Evolutionary conservation across 2,113 vertebrate genomes (phyloP), one percentile per base, ranked within the genome.

Genomic region (Chiloscyllium plagiosum): DNA sequence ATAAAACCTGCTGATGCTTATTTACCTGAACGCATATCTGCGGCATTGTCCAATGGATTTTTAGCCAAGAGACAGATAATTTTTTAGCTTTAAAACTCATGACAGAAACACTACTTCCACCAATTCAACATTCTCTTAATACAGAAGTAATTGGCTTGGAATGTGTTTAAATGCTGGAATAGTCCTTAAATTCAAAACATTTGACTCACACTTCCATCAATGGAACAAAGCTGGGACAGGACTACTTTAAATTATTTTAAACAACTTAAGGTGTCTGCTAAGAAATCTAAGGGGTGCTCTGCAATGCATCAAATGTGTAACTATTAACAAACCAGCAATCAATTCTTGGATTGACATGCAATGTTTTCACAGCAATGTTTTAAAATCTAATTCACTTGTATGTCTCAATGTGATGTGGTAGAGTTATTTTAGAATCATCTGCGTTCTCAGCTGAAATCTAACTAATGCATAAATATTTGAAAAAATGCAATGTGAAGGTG

Each of bases 391-490:
- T 56, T 50, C 42, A 20, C 80, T 1, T 47, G 15, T 42, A 47
- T 50, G 15, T 86, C 83, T 42, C 7, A 20, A 86, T 47, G 42
- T 89, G 50, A 4, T 56, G 10, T 56, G 86, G 24, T 22, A 56
- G 24, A 89, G 56, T 29, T 19, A 7, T 93, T 93, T 37, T 65
- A 13, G 33, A 6, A 93, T 61, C 61, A 93, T 37, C 61, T 68
- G 65, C 22, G 29, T 20, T 68, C 20, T 68, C 90, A 42, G 4
- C 19, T 93, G 61, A 65, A 68, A 69, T 69, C 22, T 42, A 94
- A 94, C 69, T 68, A 65, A 37, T 93, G 90, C 33, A 24, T n/a
- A 93, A 37, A 66, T 17, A 94, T 42, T 94, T 94, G 90, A n/a
- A n/a, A 42, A 94, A 66, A 94, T 68, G 17, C 29, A 47, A 47